Conservation (phyloP, 2,888 invertebrate genomes). For the Gisinianus flammeolus region DNA sequence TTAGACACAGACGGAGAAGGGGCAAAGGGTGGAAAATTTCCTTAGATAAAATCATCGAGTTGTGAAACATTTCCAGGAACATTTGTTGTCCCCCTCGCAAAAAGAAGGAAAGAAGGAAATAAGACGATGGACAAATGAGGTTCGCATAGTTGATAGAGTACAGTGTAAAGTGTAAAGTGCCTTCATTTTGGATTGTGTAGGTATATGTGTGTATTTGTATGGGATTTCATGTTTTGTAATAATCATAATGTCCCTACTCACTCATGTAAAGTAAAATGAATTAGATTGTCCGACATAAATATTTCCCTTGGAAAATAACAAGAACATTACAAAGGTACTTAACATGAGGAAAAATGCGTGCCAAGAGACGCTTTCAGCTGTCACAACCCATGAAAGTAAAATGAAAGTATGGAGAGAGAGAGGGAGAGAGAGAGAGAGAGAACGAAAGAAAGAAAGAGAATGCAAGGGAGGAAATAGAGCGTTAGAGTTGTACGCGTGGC, state of each 20-base stretch:
- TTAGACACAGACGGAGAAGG: not conserved
- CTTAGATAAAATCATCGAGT: too few species aligned
- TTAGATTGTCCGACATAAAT: not conserved
- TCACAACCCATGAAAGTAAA: constrained; percentile 25
- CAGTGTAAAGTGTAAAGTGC: too few species aligned
- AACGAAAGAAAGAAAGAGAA: not conserved
- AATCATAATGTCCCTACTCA: not conserved
- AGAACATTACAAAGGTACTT: not conserved
- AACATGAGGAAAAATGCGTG: constrained; percentile 8
- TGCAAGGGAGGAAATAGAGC: too few species aligned
- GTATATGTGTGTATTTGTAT: not conserved
- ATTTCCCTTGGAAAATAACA: not conserved
- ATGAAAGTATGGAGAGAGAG: constrained; percentile 4
- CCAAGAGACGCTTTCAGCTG: constrained; percentile 28
- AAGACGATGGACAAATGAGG: too few species aligned
- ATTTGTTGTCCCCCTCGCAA: too few species aligned
- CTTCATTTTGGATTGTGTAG: not conserved
- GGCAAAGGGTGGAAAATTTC: not conserved
- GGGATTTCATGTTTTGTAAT: not conserved
- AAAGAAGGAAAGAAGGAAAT: too few species aligned
- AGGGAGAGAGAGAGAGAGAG: not conserved
- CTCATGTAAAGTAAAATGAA: constrained; percentile 3
- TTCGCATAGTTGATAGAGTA: too few species aligned
- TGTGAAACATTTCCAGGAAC: too few species aligned
- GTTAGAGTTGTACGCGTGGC: not conserved